These are phyloP conservation scores for Mus spicilegus DNA, from an alignment of 2,113 vertebrate species.

Conservation along the genomic window DNA sequence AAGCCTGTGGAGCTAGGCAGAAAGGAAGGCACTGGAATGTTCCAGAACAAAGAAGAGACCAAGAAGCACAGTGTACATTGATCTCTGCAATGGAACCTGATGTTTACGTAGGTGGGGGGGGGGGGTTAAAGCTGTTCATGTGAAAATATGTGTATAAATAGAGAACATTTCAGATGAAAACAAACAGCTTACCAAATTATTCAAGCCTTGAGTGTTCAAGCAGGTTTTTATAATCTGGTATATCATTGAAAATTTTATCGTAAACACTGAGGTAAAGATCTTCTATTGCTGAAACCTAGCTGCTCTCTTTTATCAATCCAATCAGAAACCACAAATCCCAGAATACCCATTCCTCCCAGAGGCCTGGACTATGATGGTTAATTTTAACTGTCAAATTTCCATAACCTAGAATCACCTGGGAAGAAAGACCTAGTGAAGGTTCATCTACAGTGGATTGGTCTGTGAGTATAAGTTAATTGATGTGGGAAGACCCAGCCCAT, in stretches of 20 bases:
- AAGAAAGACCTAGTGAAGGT: background rate
- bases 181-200: background rate
- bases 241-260: background rate
- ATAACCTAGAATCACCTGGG: background rate
- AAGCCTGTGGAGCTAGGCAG: accelerated
- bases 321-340: background rate
- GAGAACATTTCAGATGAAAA: background rate
- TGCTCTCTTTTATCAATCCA: background rate
- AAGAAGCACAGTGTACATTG: background rate
- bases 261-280: background rate
- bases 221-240: background rate
- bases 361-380: background rate
- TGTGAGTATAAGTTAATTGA: background rate
- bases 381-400: background rate
- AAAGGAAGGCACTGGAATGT: background rate
- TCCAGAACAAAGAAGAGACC: background rate
- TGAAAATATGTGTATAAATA: background rate
- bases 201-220: background rate
- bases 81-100: background rate
- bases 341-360: background rate
- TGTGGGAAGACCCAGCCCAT: background rate
- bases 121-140: background rate
- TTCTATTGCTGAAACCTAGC: background rate
- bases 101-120: background rate
- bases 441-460: background rate